Conservation (phyloP, 2,113 vertebrate genomes). For the Oryzias javanicus region DNA sequence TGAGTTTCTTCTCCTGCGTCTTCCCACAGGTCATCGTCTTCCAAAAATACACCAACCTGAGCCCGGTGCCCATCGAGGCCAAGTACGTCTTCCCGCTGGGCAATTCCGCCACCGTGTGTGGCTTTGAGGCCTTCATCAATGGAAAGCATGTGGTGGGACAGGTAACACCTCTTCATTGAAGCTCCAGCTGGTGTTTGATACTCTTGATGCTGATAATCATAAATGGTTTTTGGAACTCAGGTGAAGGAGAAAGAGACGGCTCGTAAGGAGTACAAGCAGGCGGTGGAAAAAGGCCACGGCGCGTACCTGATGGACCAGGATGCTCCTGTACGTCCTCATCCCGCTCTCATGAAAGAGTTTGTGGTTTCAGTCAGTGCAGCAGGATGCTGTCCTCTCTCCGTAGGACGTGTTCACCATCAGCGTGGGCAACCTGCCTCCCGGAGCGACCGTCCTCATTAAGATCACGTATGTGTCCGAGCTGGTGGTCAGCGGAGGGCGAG, state of each 20-base stretch:
- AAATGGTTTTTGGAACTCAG: slow-evolving; percentile 58
- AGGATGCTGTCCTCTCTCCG: background rate
- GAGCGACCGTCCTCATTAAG: slow-evolving; percentile 84
- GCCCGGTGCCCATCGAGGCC: slow-evolving; percentile 80
- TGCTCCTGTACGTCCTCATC: slow-evolving; percentile 67
- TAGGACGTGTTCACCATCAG: slow-evolving; percentile 89
- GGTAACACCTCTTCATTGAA: slow-evolving; percentile 56
- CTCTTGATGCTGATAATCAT: too few relatives aligned
- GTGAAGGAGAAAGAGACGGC: slow-evolving; percentile 86
- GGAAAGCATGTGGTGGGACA: slow-evolving; percentile 86
- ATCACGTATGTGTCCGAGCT: slow-evolving; percentile 86
- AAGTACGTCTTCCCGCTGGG: slow-evolving; percentile 89
- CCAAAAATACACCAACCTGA: slow-evolving; percentile 85
- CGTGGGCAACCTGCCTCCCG: slow-evolving; percentile 84
- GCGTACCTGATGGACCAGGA: slow-evolving; percentile 91
- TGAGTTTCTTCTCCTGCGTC: background rate
- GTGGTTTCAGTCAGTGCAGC: background rate
- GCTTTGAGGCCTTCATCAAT: slow-evolving; percentile 91
- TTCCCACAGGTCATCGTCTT: slow-evolving; percentile 81
- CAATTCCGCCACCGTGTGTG: slow-evolving; percentile 85
- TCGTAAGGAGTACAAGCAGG: slow-evolving; percentile 79
- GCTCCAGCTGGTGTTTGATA: too few relatives aligned
- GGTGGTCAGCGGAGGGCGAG: slow-evolving; percentile 51
- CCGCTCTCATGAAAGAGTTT: background rate
- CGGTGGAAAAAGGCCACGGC: slow-evolving; percentile 81